Conservation (phyloP, 2,113 vertebrate genomes). For the Oncorhynchus keta region DNA sequence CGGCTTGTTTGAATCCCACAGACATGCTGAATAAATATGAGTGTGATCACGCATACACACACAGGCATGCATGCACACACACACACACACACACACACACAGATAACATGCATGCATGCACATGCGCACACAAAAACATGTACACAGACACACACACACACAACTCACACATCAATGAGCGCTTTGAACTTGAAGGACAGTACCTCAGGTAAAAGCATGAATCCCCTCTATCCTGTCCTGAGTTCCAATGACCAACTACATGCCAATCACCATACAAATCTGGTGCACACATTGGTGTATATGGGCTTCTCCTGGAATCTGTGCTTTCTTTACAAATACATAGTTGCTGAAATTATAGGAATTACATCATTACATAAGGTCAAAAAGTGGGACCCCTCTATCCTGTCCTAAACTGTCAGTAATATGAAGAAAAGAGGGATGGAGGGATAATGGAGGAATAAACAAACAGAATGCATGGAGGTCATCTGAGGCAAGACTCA, state of each 20-base stretch:
- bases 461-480: too few relatives aligned
- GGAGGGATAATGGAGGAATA: too few relatives aligned
- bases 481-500: conserved; percentile 12
- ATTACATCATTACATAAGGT: neutral
- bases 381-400: too few relatives aligned
- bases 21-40: conserved; percentile 23
- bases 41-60: conserved; percentile 9
- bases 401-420: neutral
- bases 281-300: neutral
- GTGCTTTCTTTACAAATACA: conserved; percentile 34
- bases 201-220: neutral
- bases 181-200: neutral
- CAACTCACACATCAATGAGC: conserved; percentile 10
- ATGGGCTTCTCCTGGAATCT: neutral
- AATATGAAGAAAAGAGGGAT: neutral
- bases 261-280: conserved; percentile 22
- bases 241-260: conserved; percentile 17
- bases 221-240: neutral
- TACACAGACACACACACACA: neutral
- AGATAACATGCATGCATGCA: neutral
- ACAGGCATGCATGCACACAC: neutral
- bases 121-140: neutral
- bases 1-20: conserved; percentile 13
- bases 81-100: conserved; percentile 1
- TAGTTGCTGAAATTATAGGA: conserved; percentile 54